Base-by-base conservation (phyloP, 92 coral and sea anemone species). In the Blastomussa wellsi region DNA sequence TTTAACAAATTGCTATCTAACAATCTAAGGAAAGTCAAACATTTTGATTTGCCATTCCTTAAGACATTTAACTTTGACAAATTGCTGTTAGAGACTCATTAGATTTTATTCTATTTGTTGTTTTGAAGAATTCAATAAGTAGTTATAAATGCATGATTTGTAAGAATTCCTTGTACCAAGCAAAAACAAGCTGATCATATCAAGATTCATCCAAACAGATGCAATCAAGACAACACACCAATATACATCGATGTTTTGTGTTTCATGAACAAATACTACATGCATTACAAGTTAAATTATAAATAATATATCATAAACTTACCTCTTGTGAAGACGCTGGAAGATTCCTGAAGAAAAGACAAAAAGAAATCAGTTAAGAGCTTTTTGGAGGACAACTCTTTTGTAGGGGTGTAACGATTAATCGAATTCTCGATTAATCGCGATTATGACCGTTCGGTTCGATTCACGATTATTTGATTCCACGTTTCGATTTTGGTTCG, bases 331-430 rank as follows among this genome's bases (percentile, higher is more conserved):
- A 70, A 37, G 75, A 70, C 44, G 22, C 75, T 1, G 48, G 48
- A 35, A 70, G 75, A 70, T 70, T 70, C 28, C 75, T 70, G n/a
- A 70, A 19, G 26, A 33, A 11, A 70, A 70, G 26, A 70, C 22
- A 68, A 32, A 32, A 68, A 33, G 6, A 1, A 33, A 8, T 62
- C 1, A 68, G 29, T 24, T 57, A 29, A 0, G 31, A 57, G 5
- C 7, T 57, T 57, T 8, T 24, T 57, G 26, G 65, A 24, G 26
- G 10, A 57, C 29, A 57, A 57, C 22, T 11, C 65, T 26, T 26
- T 57, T 10, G 29, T n/a, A n/a, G n/a, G n/a, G n/a, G n/a, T n/a
- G n/a, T n/a, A n/a, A n/a, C n/a, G n/a, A n/a, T n/a, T n/a, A n/a
- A n/a, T n/a, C n/a, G n/a, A n/a, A n/a, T n/a, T n/a, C n/a, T n/a